Conservation (phyloP, 2,113 vertebrate species). For the Mesitornis unicolor region DNA sequence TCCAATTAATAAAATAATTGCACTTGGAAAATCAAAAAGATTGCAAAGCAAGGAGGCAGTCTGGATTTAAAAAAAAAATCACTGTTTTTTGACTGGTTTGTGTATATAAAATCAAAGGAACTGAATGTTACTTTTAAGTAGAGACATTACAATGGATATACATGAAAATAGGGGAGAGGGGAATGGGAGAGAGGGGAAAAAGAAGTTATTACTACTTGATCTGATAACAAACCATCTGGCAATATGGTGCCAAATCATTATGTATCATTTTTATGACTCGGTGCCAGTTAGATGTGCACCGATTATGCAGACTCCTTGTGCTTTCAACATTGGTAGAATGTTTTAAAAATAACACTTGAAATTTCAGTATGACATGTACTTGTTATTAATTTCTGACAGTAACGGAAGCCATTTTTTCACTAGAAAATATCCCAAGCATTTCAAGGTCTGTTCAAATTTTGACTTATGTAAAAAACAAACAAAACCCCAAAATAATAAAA, state of each 20-base stretch:
- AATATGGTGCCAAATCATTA: conserved; percentile 17
- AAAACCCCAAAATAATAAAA: no score
- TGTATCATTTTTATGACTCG: conserved; percentile 48
- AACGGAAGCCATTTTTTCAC: neutral
- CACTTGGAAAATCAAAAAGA: neutral
- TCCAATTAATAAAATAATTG: neutral
- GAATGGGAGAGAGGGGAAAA: neutral
- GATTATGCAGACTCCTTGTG: conserved; percentile 15
- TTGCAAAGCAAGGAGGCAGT: neutral
- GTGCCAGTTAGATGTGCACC: neutral
- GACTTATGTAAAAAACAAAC: neutral
- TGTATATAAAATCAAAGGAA: neutral
- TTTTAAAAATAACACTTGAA: conserved; percentile 50
- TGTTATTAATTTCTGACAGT: conserved; percentile 35
- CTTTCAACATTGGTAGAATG: conserved; percentile 4
- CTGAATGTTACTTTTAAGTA: neutral
- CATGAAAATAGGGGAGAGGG: neutral
- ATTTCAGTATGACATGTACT: conserved; percentile 32
- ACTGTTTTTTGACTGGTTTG: neutral
- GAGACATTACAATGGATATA: neutral
- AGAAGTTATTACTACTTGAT: conserved; percentile 1
- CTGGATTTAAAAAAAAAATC: neutral
- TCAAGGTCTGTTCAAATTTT: neutral
- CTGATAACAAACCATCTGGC: conserved; percentile 31
- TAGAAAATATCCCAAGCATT: neutral